Conservation (phyloP, 2,797 vertebrate species). For the Neomorphus geoffroyi region DNA sequence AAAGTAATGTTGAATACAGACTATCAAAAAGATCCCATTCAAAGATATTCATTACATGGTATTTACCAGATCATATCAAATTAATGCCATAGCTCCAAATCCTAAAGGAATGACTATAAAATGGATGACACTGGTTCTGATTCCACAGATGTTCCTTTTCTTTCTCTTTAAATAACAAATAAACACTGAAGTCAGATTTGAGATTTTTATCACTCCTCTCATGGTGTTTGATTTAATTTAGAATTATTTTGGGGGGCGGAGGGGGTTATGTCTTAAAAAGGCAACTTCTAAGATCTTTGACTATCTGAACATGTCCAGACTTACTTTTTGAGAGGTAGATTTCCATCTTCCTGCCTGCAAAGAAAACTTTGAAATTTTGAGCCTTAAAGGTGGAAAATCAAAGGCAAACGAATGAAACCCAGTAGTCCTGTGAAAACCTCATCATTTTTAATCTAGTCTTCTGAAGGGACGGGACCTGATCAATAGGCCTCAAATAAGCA, state of each 20-base stretch:
- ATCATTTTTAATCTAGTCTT: background rate
- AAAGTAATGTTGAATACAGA: background rate
- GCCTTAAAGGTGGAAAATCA: background rate
- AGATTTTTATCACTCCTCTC: background rate
- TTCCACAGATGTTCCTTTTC: background rate
- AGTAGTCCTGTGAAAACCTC: background rate
- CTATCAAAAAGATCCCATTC: background rate
- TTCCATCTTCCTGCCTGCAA: background rate
- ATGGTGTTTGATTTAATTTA: background rate
- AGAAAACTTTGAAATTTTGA: background rate
- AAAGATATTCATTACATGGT: background rate
- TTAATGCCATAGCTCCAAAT: accelerated
- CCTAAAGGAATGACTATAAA: background rate
- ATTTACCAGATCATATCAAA: background rate
- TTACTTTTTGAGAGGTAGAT: background rate
- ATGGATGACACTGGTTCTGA: background rate
- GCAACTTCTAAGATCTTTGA: background rate
- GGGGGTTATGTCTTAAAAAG: background rate
- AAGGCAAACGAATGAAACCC: background rate
- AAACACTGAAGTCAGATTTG: background rate
- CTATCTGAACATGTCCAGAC: background rate
- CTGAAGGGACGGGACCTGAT: too few species aligned
- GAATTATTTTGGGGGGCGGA: too few species aligned
- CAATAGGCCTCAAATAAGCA: too few species aligned
- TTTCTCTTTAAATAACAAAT: background rate